Evolutionary conservation across 2,888 invertebrate genomes (phyloP), one percentile per base, ranked within the genome.

Genomic region (Drosophila anomalata): DNA sequence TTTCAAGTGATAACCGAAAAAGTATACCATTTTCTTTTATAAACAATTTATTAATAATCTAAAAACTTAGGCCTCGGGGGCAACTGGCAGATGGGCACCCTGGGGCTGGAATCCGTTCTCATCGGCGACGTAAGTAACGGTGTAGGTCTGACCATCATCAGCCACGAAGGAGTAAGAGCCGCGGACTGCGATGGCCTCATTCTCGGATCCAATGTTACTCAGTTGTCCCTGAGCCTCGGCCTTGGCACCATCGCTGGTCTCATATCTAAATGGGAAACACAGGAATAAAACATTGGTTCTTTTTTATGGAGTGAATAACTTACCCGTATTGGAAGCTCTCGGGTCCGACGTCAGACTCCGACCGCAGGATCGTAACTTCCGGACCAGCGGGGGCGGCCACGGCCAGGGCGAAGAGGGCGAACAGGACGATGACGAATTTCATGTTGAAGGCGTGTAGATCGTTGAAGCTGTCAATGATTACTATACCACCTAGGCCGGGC

Each of bases 131-230:
- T 90, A 92, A 56, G 11, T 93, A 55, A 95, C 93, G 1, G 91
- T 91, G 88, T 94, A 94, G 0, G 90, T 90, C 7, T 92, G 89
- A 6, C 94, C 94, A 75, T 94, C 94, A 50, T 92, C 92, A 9
- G 89, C 94, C 0, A 93, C 87, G 90, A 90, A 93, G 1, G 90
- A 84, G 90, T 90, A 90, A 0, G 74, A 52, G 14, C 91, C 91
- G 0, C n/a, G 9, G 0, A 88, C 90, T 5, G 68, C 3, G n/a
- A 90, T 68, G 22, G 68, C 78, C 56, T 83, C 79, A 0, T 73
- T 0, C 2, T 93, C 93, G 3, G 67, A 0, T 0, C 93, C 94
- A 20, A 1, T 0, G 9, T 79, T 71, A 0, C 39, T 50, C 2
- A 90, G 42, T 0, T 50, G 0, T 24, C 89, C n/a, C n/a, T n/a